Base-by-base conservation (phyloP, 2,888 invertebrate species). In the Pandemis heparana region DNA sequence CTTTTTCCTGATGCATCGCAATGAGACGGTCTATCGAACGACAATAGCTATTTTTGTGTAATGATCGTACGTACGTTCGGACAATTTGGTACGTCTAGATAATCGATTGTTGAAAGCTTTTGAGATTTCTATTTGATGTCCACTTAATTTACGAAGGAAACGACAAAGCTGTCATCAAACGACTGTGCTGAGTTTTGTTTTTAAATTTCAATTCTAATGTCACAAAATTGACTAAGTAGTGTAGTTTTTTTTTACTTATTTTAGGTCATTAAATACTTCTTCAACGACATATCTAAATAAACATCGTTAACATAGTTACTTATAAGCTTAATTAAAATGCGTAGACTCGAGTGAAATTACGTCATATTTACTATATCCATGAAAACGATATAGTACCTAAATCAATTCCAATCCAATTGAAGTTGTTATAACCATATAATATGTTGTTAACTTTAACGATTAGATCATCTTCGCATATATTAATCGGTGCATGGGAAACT, bases 1-100 rank as follows among this genome's bases (percentile, higher is more conserved):
- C 91, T 92, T 92, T 90, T 88, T 88, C 87, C 87, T 80, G 91
- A 92, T 92, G 92, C 92, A 91, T 94, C 92, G 91, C 92, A 92
- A 91, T 91, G 91, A 92, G 91, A 89, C 86, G 85, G 86, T 88
- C 89, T 91, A 92, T 92, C 89, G 88, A 82, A 87, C 84, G 89
- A 90, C 91, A 90, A 90, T 84, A 88, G 89, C 88, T 90, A 89
- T 89, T 89, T 89, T 85, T 82, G 84, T 82, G 84, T 87, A 88
- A 88, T 88, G 89, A 91, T 91, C 91, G 86, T 82, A 79, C 81
- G 81, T 80, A 75, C 80, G 80, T 67, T 71, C 67, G 70, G 51
- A 76, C 69, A 68, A 74, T 74, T 74, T 67, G 56, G 70, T 74
- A 38, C 53, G 65, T 70, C 70, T 74, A 65, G 51, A 74, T 74